Conservation (phyloP, 2,888 invertebrate genomes). For the Endotricha flammealis region DNA sequence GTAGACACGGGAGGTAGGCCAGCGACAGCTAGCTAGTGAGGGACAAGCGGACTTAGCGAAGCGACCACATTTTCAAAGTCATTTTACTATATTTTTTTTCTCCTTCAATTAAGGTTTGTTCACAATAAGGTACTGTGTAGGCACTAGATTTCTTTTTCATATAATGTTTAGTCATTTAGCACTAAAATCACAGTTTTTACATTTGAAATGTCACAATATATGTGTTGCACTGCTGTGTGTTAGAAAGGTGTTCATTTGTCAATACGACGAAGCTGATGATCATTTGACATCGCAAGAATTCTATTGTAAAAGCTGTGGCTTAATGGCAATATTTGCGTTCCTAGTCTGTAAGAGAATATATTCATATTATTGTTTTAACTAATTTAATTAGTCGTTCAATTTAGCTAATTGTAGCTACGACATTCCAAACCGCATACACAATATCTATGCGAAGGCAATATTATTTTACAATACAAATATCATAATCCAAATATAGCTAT, state of each 20-base stretch:
- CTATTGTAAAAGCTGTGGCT: constrained; percentile 58
- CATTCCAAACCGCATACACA: constrained; percentile 42
- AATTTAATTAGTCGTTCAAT: constrained; percentile 11
- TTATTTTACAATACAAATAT: constrained; percentile 1
- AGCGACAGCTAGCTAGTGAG: constrained; percentile 65
- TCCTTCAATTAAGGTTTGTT: constrained; percentile 54
- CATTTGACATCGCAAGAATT: constrained; percentile 17
- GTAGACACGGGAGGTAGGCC: constrained; percentile 63
- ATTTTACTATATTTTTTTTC: constrained; percentile 44
- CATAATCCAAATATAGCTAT: constrained; percentile 26
- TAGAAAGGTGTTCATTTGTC: constrained; percentile 25
- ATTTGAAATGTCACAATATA: constrained; percentile 41
- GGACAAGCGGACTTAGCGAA: constrained; percentile 63
- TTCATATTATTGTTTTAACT: constrained; percentile 29
- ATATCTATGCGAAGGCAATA: constrained; percentile 8
- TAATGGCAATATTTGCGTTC: constrained; percentile 41
- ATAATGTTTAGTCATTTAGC: constrained; percentile 46
- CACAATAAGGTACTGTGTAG: constrained; percentile 61
- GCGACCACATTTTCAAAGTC: constrained; percentile 47
- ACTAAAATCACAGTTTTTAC: constrained; percentile 66
- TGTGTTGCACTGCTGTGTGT: constrained; percentile 26
- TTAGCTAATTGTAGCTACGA: constrained; percentile 41
- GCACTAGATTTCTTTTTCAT: constrained; percentile 45
- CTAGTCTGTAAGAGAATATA: constrained; percentile 47
- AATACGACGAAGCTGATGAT: constrained; percentile 7